phyloP scores from a whole-genome alignment of 2,888 invertebrate genomes.

The Yponomeuta evonymella region DNA sequence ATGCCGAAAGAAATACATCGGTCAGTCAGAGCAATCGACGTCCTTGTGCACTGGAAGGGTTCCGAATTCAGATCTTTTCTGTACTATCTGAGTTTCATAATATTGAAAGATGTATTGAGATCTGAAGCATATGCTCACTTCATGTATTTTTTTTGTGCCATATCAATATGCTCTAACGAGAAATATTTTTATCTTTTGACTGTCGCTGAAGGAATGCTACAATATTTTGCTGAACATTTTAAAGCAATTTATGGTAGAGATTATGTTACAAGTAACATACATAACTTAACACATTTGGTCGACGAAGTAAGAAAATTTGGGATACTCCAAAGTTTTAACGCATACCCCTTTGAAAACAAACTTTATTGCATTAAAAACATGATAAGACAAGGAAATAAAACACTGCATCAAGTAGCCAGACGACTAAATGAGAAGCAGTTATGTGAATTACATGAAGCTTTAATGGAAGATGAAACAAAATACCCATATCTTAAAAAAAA shows the following conservation, averaged over 20 bases:
- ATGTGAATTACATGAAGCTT: neutral
- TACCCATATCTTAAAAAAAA: slow-evolving; percentile 13
- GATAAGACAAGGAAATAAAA: slow-evolving; percentile 23
- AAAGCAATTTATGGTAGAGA: slow-evolving; percentile 22
- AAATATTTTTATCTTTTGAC: slow-evolving; percentile 9
- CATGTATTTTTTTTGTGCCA: slow-evolving; percentile 17
- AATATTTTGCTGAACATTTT: slow-evolving; percentile 20
- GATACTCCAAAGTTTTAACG: slow-evolving; percentile 18
- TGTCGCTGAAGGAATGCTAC: slow-evolving; percentile 20
- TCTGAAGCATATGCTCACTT: slow-evolving; percentile 17
- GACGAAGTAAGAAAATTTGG: slow-evolving; percentile 21
- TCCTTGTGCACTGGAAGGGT: slow-evolving; percentile 26
- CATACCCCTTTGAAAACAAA: slow-evolving; percentile 24
- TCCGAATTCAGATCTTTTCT: slow-evolving; percentile 27
- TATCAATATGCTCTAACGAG: slow-evolving; percentile 19
- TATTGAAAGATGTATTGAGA: slow-evolving; percentile 19
- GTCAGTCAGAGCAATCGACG: slow-evolving; percentile 22
- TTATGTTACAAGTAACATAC: slow-evolving; percentile 22
- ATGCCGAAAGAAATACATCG: slow-evolving; percentile 27
- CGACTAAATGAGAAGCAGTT: slow-evolving; percentile 18
- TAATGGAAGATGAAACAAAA: neutral
- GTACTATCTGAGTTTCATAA: slow-evolving; percentile 23
- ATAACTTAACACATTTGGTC: slow-evolving; percentile 19
- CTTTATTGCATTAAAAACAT: slow-evolving; percentile 21
- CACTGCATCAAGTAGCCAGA: slow-evolving; percentile 22